Percentiles rank a stretch among this genome's conserved stretches.
Evolutionary conservation across 2,888 invertebrate species (phyloP).

Genomic region (Ptilodon capucinus): DNA sequence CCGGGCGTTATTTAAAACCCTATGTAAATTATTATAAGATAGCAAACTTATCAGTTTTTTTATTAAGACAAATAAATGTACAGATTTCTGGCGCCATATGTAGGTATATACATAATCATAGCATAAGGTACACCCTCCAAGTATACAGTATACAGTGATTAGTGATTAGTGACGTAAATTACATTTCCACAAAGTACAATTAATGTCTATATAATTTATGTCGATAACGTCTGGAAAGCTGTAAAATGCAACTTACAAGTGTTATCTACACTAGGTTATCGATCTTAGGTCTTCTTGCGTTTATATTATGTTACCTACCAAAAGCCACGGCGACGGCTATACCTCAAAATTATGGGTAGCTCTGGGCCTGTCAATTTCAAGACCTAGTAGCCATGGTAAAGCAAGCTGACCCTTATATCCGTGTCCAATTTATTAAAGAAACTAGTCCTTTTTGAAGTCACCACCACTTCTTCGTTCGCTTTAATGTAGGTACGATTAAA

Average conservation of each 20-base stretch:
- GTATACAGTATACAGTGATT: no score
- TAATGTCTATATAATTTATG: background rate
- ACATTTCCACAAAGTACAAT: conserved; percentile 1
- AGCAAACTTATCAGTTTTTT: conserved; percentile 46
- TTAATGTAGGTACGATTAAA: no score
- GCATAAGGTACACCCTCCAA: no score
- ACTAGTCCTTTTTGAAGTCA: no score
- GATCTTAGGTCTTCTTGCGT: no score
- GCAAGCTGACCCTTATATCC: no score
- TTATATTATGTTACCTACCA: background rate
- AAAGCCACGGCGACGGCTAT: no score
- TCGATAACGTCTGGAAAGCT: background rate
- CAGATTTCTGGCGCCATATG: conserved; percentile 29
- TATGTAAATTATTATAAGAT: conserved; percentile 38
- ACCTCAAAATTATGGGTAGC: no score
- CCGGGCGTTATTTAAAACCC: conserved; percentile 35
- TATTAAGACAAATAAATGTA: conserved; percentile 39
- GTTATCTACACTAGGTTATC: background rate
- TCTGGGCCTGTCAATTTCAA: no score
- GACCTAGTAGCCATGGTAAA: no score
- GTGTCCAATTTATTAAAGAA: no score
- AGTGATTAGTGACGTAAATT: conserved; percentile 4
- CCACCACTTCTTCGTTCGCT: no score
- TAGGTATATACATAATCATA: conserved; percentile 21
- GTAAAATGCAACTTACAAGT: background rate